Base-by-base conservation (phyloP, 2,113 vertebrate genomes). In the Corythoichthys haematopterus region DNA sequence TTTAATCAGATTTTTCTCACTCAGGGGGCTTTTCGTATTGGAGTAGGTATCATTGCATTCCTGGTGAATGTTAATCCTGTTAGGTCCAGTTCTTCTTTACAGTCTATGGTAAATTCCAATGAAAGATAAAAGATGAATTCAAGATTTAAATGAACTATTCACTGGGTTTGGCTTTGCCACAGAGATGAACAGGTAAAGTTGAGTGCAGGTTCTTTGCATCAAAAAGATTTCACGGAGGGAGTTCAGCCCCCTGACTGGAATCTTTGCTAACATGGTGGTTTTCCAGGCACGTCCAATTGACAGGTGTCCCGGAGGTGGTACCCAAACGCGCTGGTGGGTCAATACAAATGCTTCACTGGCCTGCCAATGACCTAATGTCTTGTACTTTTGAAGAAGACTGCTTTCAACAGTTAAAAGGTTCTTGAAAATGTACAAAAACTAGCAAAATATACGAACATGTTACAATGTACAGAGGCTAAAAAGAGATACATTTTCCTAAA, bases 221-320 rank as follows among this genome's bases (percentile, higher is more conserved):
- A 20, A 10, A 43, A 62, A 12, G 43, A 46, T 20, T 43, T 45
- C n/a, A 58, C 10, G 12, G 59, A 55, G 20, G 28, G 20, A 4
- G 13, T 57, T 57, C 12, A 57, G 55, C 5, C 55, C 33, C 55
- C 35, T 36, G 40, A 47, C 45, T 46, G 45, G 60, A 62, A 33
- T 14, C 11, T 11, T 43, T 46, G 20, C 20, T 33, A 62, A 33
- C 11, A 46, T 20, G 38, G 38, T 20, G 38, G 2, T 61, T 61
- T 33, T 62, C 43, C 28, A 62, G 13, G 60, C 60, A 62, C 60
- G 20, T 33, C n/a, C 60, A 62, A 62, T 33, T 62, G 60, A 62
- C 36, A 46, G 38, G 43, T 12, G 6, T 40, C 60, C 60, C 2
- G 43, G 40, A 62, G 60, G n/a, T 46, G 43, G 60, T 46, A 40